phyloP scores from a whole-genome alignment of 2,888 invertebrate genomes.

The Mycalesis mineus region DNA sequence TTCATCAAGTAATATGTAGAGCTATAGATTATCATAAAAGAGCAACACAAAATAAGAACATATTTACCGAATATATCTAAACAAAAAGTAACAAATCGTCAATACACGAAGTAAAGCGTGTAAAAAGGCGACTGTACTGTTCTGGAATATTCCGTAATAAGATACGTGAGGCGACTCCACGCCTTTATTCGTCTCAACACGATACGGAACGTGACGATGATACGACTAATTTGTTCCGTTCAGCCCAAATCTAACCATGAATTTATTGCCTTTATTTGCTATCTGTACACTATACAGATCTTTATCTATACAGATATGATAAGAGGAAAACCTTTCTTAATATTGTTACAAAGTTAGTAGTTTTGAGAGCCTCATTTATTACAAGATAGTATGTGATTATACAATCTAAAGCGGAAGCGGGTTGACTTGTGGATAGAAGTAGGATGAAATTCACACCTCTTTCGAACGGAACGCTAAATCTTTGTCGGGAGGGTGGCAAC shows the following conservation, averaged over 20 bases:
- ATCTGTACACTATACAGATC: not conserved
- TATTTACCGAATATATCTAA: not conserved
- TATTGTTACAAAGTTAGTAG: too few relatives aligned
- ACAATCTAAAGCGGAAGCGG: too few relatives aligned
- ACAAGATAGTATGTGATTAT: too few relatives aligned
- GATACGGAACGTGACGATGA: slow-evolving; percentile 1
- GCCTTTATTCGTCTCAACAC: not conserved
- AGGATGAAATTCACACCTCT: too few relatives aligned
- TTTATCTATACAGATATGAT: not conserved
- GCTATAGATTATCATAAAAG: too few relatives aligned
- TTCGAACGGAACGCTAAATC: too few relatives aligned
- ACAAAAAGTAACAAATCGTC: not conserved
- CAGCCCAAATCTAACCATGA: not conserved
- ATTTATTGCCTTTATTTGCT: not conserved
- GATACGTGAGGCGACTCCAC: slow-evolving; percentile 6
- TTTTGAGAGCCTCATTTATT: too few relatives aligned
- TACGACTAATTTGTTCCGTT: slow-evolving; percentile 6
- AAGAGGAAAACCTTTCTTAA: too few relatives aligned
- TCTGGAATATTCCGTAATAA: not conserved
- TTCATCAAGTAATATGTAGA: too few relatives aligned
- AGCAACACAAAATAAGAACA: not conserved
- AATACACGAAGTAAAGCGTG: not conserved
- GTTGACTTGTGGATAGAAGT: too few relatives aligned
- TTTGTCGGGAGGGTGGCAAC: too few relatives aligned
- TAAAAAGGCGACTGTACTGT: not conserved